Conservation (phyloP, 1,140 invertebrate genomes). For the Tetranychus cinnabarinus region DNA sequence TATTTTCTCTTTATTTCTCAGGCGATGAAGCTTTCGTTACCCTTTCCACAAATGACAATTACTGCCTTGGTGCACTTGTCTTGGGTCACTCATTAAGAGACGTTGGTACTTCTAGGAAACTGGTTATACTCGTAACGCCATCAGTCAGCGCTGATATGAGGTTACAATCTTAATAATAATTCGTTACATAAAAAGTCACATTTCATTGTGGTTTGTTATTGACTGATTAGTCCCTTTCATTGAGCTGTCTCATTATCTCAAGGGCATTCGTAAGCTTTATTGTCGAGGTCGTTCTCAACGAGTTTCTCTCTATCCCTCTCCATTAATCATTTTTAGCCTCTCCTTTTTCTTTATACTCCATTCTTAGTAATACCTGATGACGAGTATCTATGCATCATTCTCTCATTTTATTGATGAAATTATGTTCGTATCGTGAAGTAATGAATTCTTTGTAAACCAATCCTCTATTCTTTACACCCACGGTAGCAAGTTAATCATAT, state of each 20-base stretch:
- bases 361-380: too few relatives aligned
- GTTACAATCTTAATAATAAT: conserved; percentile 24
- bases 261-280: background rate
- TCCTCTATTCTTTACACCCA: too few relatives aligned
- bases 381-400: too few relatives aligned
- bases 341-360: too few relatives aligned
- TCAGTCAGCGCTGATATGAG: conserved; percentile 57
- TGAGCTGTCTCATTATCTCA: background rate
- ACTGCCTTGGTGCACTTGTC: conserved; percentile 70
- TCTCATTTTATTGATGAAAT: too few relatives aligned
- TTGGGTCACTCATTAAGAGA: conserved; percentile 58
- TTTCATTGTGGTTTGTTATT: background rate
- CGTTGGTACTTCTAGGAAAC: conserved; percentile 42
- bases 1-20: background rate
- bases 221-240: background rate
- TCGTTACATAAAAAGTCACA: background rate
- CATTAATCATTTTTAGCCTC: background rate
- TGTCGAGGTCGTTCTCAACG: background rate
- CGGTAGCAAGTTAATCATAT: too few relatives aligned
- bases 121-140: conserved; percentile 61
- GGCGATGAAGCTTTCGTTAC: conserved; percentile 53
- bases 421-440: too few relatives aligned
- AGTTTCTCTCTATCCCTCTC: background rate
- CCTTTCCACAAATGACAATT: conserved; percentile 79
- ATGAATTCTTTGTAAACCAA: too few relatives aligned